phyloP scores from a whole-genome alignment of 2,113 vertebrate species.

The Anas platyrhynchos region DNA sequence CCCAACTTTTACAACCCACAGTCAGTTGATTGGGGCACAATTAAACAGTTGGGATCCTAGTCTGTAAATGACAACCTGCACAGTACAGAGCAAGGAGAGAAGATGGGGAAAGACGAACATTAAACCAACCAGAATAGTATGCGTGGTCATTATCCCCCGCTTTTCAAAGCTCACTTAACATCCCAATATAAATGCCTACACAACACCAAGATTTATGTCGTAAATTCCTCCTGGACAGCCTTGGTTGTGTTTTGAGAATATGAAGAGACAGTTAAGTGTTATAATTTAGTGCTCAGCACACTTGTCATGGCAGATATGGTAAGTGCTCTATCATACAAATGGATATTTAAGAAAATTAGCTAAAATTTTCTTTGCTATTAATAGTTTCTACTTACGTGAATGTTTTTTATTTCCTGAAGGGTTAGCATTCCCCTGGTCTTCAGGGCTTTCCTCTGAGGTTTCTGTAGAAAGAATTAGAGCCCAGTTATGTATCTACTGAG shows the following conservation, averaged over 20 bases:
- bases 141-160: neutral
- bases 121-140: accelerated
- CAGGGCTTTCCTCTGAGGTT: constrained; percentile 84
- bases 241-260: neutral
- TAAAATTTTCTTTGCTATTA: neutral
- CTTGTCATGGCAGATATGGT: neutral
- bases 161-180: neutral
- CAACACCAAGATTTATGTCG: neutral
- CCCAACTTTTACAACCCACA: neutral
- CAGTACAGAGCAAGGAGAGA: neutral
- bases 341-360: neutral
- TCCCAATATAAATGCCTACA: neutral
- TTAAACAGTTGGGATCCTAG: neutral
- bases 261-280: neutral
- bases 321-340: neutral
- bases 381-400: constrained; percentile 85
- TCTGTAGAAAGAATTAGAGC: constrained; percentile 74
- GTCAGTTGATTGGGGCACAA: neutral
- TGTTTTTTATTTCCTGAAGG: constrained; percentile 88
- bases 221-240: neutral
- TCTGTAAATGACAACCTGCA: neutral
- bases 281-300: neutral
- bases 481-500: neutral
- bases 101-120: neutral
- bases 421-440: constrained; percentile 89